These are phyloP conservation scores for Nothocercus nigrocapillus DNA, from an alignment of 2,113 vertebrate species.

Conservation along the genomic window DNA sequence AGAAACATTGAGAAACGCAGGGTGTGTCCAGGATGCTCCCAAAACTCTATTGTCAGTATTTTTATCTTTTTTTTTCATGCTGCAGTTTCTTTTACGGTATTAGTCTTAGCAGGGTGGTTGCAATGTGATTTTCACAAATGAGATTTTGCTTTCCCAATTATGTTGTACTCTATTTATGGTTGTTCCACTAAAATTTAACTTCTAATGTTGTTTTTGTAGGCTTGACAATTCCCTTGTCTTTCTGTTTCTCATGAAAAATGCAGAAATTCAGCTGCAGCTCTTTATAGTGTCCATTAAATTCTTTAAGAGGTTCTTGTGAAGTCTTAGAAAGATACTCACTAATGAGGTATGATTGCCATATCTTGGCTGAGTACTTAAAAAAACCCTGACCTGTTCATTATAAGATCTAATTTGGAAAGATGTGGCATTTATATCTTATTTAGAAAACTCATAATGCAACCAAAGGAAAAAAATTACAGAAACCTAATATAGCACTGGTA, in stretches of 20 bases:
- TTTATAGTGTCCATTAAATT: slow-evolving; percentile 66
- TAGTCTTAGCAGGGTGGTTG: slow-evolving; percentile 4
- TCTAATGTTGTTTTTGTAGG: slow-evolving; percentile 54
- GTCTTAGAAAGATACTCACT: slow-evolving; percentile 20
- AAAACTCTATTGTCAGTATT: neutral
- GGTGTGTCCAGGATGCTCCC: neutral
- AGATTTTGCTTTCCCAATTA: slow-evolving; percentile 39
- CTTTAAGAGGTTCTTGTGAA: slow-evolving; percentile 42
- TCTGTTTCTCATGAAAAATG: slow-evolving; percentile 63
- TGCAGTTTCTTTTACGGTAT: neutral
- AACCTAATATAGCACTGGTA: neutral
- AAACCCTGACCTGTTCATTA: neutral
- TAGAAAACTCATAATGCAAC: neutral
- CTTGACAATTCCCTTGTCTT: slow-evolving; percentile 49
- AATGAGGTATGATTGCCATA: slow-evolving; percentile 47
- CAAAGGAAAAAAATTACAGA: neutral
- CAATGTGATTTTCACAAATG: slow-evolving; percentile 30
- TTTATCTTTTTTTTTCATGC: neutral
- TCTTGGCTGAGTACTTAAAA: neutral
- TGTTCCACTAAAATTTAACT: slow-evolving; percentile 52
- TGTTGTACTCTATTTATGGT: slow-evolving; percentile 49
- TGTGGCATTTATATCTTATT: neutral
- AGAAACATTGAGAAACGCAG: slow-evolving; percentile 3
- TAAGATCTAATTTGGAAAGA: slow-evolving; percentile 22
- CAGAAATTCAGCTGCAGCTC: slow-evolving; percentile 55